Base-by-base conservation (phyloP, 2,797 vertebrate species). In the Triplophysa yarkandensis region DNA sequence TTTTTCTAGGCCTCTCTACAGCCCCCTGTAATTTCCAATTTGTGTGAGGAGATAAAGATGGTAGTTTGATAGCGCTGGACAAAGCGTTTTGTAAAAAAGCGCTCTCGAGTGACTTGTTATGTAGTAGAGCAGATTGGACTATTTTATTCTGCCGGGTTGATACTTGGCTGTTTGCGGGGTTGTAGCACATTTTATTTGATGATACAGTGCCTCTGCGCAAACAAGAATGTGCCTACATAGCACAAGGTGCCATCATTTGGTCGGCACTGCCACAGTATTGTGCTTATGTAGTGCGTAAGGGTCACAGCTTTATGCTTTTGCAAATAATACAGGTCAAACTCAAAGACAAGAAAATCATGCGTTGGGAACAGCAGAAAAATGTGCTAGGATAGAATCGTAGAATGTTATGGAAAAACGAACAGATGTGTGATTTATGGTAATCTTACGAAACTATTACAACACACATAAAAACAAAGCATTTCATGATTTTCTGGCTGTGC, bases 31-130 rank as follows among this genome's bases (percentile, higher is more conserved):
- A 85, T 82, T 88, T 87, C 84, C 67, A 85, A 84, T 84, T 83
- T 87, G 86, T 83, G 83, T 83, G 80, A 83, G 60, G 74, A 82
- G 72, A 77, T 72, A 68, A 85, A 82, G 87, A 87, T 86, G 88
- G 85, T 85, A 81, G 87, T 89, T 85, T 90, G 88, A 89, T 89
- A 89, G 87, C 83, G 60, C 85, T 83, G 85, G 81, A 64, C 66
- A 76, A 75, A 82, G 57, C 77, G 80, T 85, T 86, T 85, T 87
- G 82, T 86, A 65, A 73, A 78, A 85, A 86, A 85, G 86, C 75
- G 76, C 82, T 89, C 88, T 89, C 88, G 85, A 84, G 89, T 88
- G 90, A 90, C 89, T 90, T 90, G 89, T 90, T 90, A 91, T 90
- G 86, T 85, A 87, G 86, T 87, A 83, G 83, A 87, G 84, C 87